phyloP scores from a whole-genome alignment of 2,797 vertebrate genomes.

The Chelon labrosus region DNA sequence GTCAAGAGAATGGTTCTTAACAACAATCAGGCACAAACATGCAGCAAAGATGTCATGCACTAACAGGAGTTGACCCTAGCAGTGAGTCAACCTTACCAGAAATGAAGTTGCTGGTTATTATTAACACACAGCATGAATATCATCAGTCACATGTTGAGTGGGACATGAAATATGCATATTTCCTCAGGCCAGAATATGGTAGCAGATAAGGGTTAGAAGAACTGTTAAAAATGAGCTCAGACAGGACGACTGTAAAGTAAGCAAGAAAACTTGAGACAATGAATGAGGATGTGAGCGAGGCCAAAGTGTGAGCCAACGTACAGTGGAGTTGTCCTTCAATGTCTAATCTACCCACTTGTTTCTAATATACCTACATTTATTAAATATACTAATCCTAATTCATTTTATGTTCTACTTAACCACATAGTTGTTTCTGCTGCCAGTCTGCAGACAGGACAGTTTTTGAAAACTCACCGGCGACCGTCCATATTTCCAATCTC shows the following conservation, averaged over 20 bases:
- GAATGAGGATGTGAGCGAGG: background rate
- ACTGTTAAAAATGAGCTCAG: constrained; percentile 45
- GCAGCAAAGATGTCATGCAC: constrained; percentile 9
- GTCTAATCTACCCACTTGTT: background rate
- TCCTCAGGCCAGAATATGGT: constrained; percentile 51
- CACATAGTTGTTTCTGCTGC: constrained; percentile 4
- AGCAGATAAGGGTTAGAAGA: constrained; percentile 37
- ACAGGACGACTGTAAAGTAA: constrained; percentile 18
- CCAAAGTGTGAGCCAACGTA: background rate
- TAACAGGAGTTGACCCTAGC: background rate
- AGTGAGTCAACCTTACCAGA: constrained; percentile 12
- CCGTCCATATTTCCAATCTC: constrained; percentile 68
- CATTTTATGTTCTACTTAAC: background rate
- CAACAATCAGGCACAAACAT: constrained; percentile 1
- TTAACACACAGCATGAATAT: constrained; percentile 60
- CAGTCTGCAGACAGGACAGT: constrained; percentile 8
- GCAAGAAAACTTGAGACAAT: constrained; percentile 6
- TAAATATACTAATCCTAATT: too few species aligned
- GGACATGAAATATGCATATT: constrained; percentile 74
- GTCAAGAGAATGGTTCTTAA: constrained; percentile 23
- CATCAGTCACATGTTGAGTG: constrained; percentile 62
- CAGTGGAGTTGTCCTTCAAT: background rate
- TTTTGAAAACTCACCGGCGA: constrained; percentile 21
- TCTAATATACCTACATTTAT: background rate
- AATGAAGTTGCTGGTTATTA: constrained; percentile 52